These are phyloP conservation scores for Colinus virginianus DNA, from an alignment of 2,113 vertebrate species.

Conservation along the genomic window DNA sequence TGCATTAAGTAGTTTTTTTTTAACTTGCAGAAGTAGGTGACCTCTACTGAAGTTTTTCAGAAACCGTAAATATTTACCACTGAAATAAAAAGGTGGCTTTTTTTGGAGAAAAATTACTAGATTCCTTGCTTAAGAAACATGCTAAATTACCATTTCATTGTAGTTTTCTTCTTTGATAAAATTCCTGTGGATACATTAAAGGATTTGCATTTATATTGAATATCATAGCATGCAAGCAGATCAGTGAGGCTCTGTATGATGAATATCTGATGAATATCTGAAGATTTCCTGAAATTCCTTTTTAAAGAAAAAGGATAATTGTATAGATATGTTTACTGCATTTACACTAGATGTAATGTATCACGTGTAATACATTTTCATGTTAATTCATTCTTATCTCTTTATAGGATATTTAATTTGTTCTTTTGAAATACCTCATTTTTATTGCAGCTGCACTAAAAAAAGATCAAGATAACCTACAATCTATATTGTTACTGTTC, in stretches of 20 bases:
- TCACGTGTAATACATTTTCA: not conserved
- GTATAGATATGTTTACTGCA: not conserved
- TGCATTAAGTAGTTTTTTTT: not conserved
- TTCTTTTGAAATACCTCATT: not conserved
- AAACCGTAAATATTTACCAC: not conserved
- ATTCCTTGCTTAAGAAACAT: not conserved
- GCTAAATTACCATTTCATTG: not conserved
- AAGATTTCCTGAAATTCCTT: not conserved
- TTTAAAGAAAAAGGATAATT: not conserved
- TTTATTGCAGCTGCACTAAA: not conserved
- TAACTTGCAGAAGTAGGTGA: not conserved
- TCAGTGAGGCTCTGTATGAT: not conserved
- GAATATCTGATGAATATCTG: not conserved
- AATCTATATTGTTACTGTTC: not conserved
- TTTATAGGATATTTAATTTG: not conserved
- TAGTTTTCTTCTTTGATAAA: not conserved
- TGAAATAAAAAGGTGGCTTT: not conserved
- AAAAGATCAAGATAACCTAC: not conserved
- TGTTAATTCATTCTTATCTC: not conserved
- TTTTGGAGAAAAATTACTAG: not conserved
- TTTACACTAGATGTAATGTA: not conserved
- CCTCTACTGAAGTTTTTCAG: not conserved
- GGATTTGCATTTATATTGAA: not conserved
- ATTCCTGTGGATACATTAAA: not conserved
- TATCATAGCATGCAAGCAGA: not conserved